Percentiles rank a stretch among this genome's conserved stretches.
Conservation (phyloP, 2,113 vertebrate species). For the Syngnathoides biaculeatus region DNA sequence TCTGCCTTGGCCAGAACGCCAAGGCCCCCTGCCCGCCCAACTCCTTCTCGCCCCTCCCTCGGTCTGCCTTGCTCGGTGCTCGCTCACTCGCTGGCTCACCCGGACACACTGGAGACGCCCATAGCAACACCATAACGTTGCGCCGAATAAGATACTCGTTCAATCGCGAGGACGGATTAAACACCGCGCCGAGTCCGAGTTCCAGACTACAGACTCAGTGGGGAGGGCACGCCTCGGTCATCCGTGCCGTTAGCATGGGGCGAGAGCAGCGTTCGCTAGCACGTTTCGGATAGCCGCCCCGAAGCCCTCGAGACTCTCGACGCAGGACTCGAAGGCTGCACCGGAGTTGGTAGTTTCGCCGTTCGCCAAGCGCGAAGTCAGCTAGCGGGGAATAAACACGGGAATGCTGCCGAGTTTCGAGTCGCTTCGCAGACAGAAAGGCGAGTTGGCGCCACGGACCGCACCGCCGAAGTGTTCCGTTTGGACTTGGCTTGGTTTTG, state of each 20-base stretch:
- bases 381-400: slow-evolving; percentile 48
- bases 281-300: slow-evolving; percentile 41
- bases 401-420: slow-evolving; percentile 67
- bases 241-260: slow-evolving; percentile 35
- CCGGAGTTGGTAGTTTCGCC: slow-evolving; percentile 30
- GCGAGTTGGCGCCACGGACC: slow-evolving; percentile 53
- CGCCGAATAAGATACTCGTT: slow-evolving; percentile 46
- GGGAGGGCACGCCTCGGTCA: slow-evolving; percentile 8
- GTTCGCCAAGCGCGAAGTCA: slow-evolving; percentile 32
- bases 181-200: slow-evolving; percentile 9
- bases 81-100: slow-evolving; percentile 46
- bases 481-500: slow-evolving; percentile 60
- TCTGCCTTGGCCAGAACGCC: slow-evolving; percentile 11
- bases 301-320: slow-evolving; percentile 40
- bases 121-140: slow-evolving; percentile 71
- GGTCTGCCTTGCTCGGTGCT: neutral
- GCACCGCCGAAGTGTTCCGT: slow-evolving; percentile 39
- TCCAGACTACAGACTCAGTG: neutral
- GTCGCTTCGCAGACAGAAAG: slow-evolving; percentile 50
- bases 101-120: slow-evolving; percentile 63
- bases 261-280: slow-evolving; percentile 26
- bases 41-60: slow-evolving; percentile 24
- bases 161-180: slow-evolving; percentile 44
- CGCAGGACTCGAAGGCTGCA: slow-evolving; percentile 34
- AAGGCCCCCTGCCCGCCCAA: slow-evolving; percentile 43